Evolutionary conservation across 2,888 invertebrate species (phyloP), one percentile per base, ranked within the genome.

Genomic region (Heliconius cydno): DNA sequence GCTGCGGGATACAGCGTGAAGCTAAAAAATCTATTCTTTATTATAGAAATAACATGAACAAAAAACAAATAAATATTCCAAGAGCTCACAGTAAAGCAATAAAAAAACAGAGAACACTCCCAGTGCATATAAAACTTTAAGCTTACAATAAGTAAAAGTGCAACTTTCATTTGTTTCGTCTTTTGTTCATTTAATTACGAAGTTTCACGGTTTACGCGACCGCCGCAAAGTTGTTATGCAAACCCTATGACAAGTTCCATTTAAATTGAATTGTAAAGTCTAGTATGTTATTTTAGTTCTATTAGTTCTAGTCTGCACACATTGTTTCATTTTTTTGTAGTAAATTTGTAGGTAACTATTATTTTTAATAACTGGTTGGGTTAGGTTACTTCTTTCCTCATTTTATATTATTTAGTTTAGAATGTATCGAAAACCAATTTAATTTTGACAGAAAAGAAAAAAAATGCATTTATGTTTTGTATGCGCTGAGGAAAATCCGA

Each of bases 151-250:
- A 73, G 73, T 60, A 73, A 73, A 73, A 74, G 78, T 73, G 67
- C 78, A 74, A 38, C 73, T 52, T 67, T 78, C 73, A 57, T 66
- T 74, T 65, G 30, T 68, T 77, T 70, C 77, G 72, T 65, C 72
- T 72, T 74, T 78, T 68, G 60, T 78, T 60, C 67, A 74, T 74
- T 65, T 41, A 67, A 78, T 78, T 78, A 78, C 22, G 68, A 78
- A 75, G 75, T 75, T 75, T 34, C 22, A 57, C 72, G 25, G 65
- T 67, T 34, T 12, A 34, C 66, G 57, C 34, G 66, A 38, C 57
- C 34, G 19, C 46, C 25, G n/a, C 65, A 65, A 63, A 52, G 3
- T 78, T 70, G 70, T 77, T 60, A 70, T 70, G 77, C 60, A 60
- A 76, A 77, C 57, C 38, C 7, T 28, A 60, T 78, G 77, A 78